Base-by-base conservation (phyloP, 2,888 invertebrate genomes). In the Eilema sororculum region DNA sequence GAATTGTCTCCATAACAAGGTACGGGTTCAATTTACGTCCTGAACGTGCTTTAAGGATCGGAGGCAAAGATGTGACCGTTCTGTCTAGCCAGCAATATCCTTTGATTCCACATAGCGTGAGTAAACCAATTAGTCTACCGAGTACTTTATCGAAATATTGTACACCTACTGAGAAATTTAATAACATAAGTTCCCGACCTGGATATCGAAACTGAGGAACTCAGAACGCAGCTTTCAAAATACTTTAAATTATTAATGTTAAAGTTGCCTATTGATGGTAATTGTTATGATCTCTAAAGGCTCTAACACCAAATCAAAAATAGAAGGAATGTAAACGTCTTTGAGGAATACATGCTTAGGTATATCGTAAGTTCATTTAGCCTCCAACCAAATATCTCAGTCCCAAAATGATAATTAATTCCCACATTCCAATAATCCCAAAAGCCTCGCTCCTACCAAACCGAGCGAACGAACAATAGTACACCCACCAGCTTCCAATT, bases 401-500 rank as follows among this genome's bases (percentile, higher is more conserved):
- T 52, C 20, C 9, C 9, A n/a, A n/a, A 52, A 25, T 41, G 24
- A 62, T 62, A 41, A 62, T 41, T 41, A 41, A 41, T 62, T 62
- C 20, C 12, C 28, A 52, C 25, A n/a, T 56, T 65, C 33, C 30
- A 33, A 24, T 65, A 65, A 65, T 56, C 56, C 65, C 22, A 57
- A 57, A 30, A 65, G 46, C 64, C 56, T 65, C 30, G 56, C 56
- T 28, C 25, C 57, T 57, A 22, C 28, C 30, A 30, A 56, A 56
- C 33, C 64, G 30, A 52, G 28, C 59, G 59, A 67, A 56, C 63
- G 60, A 63, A 63, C 78, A 76, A 74, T 81, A 67, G 86, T 83
- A 82, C 58, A 63, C 28, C 74, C 41, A 30, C 76, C 67, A 78
- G 73, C 78, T 75, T 83, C 79, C 86, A 86, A 86, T 87, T 87